These are phyloP conservation scores for Ophioderma brevispina DNA, from an alignment of 35 echinoderm and acorn worm species.

Conservation along the genomic window DNA sequence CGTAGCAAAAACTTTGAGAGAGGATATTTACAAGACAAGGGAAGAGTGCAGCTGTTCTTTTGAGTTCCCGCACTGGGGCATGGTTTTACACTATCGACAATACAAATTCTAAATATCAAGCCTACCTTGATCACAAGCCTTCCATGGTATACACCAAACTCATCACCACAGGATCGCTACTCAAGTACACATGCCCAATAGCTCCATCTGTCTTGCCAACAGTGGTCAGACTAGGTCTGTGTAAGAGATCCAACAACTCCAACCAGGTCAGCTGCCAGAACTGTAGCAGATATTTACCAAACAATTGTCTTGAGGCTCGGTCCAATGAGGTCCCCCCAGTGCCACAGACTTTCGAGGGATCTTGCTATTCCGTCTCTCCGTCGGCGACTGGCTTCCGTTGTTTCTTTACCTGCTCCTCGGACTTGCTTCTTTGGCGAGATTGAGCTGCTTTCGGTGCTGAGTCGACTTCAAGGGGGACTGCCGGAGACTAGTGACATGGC, in stretches of 20 bases:
- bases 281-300: constrained; percentile 61
- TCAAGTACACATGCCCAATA: constrained; percentile 50
- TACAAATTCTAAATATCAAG: too few species aligned
- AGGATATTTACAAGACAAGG: too few species aligned
- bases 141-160: constrained; percentile 68
- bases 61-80: too few species aligned
- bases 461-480: constrained; percentile 57
- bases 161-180: constrained; percentile 50
- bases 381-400: background rate
- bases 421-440: background rate
- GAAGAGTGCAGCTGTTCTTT: too few species aligned
- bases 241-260: constrained; percentile 55
- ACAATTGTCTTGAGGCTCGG: constrained; percentile 44
- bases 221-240: constrained; percentile 40
- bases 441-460: constrained; percentile 12
- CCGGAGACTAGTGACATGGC: constrained; percentile 72
- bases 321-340: constrained; percentile 90
- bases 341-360: constrained; percentile 70
- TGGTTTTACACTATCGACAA: too few species aligned
- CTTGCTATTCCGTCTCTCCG: too few species aligned
- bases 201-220: constrained; percentile 44
- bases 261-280: constrained; percentile 67
- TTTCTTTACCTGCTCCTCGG: background rate
- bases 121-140: constrained; percentile 56
- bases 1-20: too few species aligned